Conservation (phyloP, 2,888 invertebrate genomes). For the Netelia virgata region DNA sequence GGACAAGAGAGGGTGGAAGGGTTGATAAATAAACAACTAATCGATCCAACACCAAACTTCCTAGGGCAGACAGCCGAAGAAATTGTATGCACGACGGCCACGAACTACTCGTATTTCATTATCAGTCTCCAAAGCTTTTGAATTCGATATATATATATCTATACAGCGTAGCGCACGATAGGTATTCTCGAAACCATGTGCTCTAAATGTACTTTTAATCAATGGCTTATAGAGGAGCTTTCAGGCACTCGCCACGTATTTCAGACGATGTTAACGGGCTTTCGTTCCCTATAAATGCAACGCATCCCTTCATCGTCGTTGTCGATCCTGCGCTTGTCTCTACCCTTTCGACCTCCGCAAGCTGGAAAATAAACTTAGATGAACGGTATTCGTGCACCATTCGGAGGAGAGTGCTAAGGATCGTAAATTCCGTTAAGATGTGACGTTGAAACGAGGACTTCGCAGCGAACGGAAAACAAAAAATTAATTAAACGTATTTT, state of each 20-base stretch:
- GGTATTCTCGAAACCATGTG: constrained; percentile 48
- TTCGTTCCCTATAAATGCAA: constrained; percentile 14
- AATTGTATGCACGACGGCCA: not conserved
- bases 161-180: constrained; percentile 5
- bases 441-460: too few relatives aligned
- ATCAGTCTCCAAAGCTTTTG: constrained; percentile 53
- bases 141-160: constrained; percentile 34
- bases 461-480: too few relatives aligned
- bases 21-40: not conserved
- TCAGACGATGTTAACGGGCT: constrained; percentile 63
- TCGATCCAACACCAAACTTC: not conserved
- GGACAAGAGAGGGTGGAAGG: not conserved
- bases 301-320: not conserved
- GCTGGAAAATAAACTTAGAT: not conserved
- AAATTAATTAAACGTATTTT: too few relatives aligned
- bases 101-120: constrained; percentile 60
- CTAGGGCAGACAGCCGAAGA: not conserved
- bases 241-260: constrained; percentile 68
- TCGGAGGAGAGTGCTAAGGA: not conserved
- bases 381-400: not conserved
- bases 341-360: not conserved
- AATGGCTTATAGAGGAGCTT: constrained; percentile 71
- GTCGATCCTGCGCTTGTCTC: not conserved
- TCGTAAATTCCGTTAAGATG: not conserved
- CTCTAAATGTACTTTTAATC: constrained; percentile 72